Conservation (phyloP, 92 coral and sea anemone species). For the Umimayanthus chanpuru region DNA sequence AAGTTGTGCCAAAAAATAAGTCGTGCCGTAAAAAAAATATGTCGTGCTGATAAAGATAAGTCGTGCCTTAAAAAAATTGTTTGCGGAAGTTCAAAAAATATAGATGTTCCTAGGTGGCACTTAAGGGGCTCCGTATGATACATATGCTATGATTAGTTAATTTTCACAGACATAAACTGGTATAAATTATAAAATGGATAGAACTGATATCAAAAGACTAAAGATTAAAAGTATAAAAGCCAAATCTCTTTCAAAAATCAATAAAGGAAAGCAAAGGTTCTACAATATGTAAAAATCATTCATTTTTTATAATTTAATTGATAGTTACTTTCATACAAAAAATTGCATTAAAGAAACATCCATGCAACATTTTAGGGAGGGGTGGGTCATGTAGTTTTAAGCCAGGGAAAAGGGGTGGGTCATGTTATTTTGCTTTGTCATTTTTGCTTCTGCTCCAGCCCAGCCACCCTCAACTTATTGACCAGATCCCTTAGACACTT, state of each 20-base stretch:
- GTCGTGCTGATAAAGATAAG: no score
- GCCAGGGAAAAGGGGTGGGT: not conserved
- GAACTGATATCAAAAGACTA: not conserved
- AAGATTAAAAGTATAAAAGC: not conserved
- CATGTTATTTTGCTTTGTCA: slow-evolving; percentile 28
- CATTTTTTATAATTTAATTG: not conserved
- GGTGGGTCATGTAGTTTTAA: no score
- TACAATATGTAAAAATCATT: slow-evolving; percentile 12
- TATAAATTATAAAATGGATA: not conserved
- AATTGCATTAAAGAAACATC: slow-evolving; percentile 16
- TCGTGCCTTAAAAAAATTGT: no score
- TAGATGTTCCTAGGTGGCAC: no score
- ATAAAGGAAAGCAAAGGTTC: no score
- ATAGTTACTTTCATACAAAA: slow-evolving; percentile 16
- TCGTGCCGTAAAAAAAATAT: no score
- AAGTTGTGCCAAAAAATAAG: no score
- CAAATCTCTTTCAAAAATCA: slow-evolving; percentile 15
- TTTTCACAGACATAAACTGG: slow-evolving; percentile 4
- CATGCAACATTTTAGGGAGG: not conserved
- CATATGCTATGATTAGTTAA: slow-evolving; percentile 1
- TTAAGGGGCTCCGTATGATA: no score
- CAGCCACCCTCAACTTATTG: slow-evolving; percentile 14
- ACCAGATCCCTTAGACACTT: slow-evolving; percentile 8
- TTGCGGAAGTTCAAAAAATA: no score
- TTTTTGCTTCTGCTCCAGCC: slow-evolving; percentile 28